Conservation (phyloP, 1,140 invertebrate genomes). For the Chrysoperla carnea region DNA sequence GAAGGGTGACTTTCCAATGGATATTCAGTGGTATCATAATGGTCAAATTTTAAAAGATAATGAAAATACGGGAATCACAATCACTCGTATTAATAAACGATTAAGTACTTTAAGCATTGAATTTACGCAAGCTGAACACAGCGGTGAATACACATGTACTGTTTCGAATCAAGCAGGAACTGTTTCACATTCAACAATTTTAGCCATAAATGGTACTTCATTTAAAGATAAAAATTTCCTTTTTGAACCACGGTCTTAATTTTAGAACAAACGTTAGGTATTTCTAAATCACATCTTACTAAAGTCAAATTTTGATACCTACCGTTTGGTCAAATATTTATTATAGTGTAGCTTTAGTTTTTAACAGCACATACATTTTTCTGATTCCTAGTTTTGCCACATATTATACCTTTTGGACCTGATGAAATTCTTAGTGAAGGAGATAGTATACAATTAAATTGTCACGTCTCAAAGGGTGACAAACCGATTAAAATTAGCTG, state of each 20-base stretch:
- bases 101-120: conserved; percentile 53
- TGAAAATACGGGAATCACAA: conserved; percentile 33
- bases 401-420: conserved; percentile 29
- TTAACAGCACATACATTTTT: no score
- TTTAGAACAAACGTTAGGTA: no score
- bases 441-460: conserved; percentile 22
- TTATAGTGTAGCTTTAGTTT: no score
- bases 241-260: no score
- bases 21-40: conserved; percentile 54
- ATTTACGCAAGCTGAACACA: conserved; percentile 43
- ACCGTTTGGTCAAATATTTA: no score
- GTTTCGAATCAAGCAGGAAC: no score
- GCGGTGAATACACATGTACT: conserved; percentile 54
- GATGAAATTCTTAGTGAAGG: conserved; percentile 25
- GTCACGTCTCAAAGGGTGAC: conserved; percentile 22
- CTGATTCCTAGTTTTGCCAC: conserved; percentile 22
- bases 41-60: conserved; percentile 15
- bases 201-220: conserved; percentile 38
- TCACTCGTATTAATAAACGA: conserved; percentile 45
- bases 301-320: no score
- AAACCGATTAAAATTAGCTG: conserved; percentile 16
- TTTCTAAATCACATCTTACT: no score
- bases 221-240: no score
- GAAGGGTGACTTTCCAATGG: conserved; percentile 57
- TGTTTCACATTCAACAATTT: no score